Evolutionary conservation across 2,888 invertebrate species (phyloP).

Genomic region (Ophraella communa): DNA sequence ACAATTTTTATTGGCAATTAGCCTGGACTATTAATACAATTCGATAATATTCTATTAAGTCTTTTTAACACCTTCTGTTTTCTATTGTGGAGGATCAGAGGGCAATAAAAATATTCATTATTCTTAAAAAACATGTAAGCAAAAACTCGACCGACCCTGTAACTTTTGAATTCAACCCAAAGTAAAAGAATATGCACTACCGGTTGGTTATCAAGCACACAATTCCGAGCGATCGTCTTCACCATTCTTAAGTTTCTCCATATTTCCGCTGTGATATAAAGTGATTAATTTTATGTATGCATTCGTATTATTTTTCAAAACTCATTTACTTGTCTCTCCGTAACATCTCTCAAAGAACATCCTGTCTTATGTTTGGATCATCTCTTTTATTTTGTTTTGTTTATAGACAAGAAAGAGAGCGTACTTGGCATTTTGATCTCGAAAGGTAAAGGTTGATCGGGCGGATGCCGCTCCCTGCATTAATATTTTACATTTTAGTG

Average conservation of each 20-base stretch:
- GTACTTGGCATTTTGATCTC: not conserved
- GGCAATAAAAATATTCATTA: too few relatives aligned
- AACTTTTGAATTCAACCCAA: not conserved
- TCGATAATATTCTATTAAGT: too few relatives aligned
- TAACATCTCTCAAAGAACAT: conserved; percentile 39
- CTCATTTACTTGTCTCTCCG: conserved; percentile 36
- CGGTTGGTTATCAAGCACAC: conserved; percentile 22
- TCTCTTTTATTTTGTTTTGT: conserved; percentile 14
- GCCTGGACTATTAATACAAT: too few relatives aligned
- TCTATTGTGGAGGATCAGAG: too few relatives aligned
- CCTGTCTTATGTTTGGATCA: conserved; percentile 29
- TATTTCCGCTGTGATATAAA: conserved; percentile 35
- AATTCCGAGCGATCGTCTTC: conserved; percentile 29
- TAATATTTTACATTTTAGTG: not conserved
- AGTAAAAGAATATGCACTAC: not conserved
- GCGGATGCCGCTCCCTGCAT: not conserved
- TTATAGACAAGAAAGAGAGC: not conserved
- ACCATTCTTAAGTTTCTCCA: conserved; percentile 36
- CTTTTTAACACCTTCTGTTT: too few relatives aligned
- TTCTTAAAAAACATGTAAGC: not conserved
- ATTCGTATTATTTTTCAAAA: conserved; percentile 41
- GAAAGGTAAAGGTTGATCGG: not conserved
- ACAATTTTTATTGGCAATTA: too few relatives aligned
- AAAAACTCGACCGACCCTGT: not conserved
- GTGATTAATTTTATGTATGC: conserved; percentile 31